phyloP scores from a whole-genome alignment of 2,888 invertebrate species.

The Xestia sexstrigata region DNA sequence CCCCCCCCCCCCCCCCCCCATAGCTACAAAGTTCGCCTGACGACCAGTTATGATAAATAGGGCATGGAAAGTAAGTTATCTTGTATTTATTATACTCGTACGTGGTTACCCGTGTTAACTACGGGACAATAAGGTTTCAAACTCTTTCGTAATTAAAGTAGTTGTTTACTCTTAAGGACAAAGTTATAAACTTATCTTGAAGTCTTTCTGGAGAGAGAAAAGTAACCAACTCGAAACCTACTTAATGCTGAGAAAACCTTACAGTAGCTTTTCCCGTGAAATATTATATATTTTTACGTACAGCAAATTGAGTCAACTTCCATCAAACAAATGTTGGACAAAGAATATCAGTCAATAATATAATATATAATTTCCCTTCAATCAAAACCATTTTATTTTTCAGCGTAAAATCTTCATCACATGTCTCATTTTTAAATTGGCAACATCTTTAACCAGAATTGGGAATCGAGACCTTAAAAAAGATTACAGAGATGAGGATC shows the following conservation, averaged over 20 bases:
- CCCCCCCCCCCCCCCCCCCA: neutral
- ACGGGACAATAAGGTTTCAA: neutral
- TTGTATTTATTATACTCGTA: neutral
- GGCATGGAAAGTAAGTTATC: neutral
- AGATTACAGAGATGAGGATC: conserved; percentile 7
- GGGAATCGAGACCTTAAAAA: neutral
- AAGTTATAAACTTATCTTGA: neutral
- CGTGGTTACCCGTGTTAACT: neutral
- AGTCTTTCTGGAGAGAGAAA: neutral
- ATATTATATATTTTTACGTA: neutral
- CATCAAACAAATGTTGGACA: neutral
- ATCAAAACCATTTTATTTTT: conserved; percentile 26
- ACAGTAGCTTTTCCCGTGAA: neutral
- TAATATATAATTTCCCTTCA: no score
- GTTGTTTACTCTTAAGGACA: no score
- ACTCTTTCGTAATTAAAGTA: neutral
- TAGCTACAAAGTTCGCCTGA: neutral
- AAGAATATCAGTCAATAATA: no score
- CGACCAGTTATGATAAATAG: no score
- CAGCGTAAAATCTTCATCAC: conserved; percentile 46
- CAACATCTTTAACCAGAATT: neutral
- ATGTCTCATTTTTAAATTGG: conserved; percentile 29
- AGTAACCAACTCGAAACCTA: neutral
- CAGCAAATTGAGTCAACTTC: neutral
- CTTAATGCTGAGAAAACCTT: neutral